Base-by-base conservation (phyloP, 2,113 vertebrate genomes). In the Xenopus laevis region DNA sequence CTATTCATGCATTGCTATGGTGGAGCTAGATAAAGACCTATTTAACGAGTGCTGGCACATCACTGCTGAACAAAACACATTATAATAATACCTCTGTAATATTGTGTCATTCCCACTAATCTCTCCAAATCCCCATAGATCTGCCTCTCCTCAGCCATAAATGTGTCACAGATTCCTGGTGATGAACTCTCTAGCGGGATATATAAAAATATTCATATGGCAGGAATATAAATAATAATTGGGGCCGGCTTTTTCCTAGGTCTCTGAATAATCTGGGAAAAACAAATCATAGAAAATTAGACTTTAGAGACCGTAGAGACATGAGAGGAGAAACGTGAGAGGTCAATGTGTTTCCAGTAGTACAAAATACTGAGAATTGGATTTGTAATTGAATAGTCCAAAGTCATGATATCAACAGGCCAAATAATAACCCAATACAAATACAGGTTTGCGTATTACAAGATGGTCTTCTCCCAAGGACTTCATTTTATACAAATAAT, bases 31-130 rank as follows among this genome's bases (percentile, higher is more conserved):
- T 76, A 76, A 76, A 75, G 65, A 46, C 72, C 52, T 53, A 62
- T 68, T 47, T 66, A 62, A 69, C 60, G 61, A 69, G 74, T 15
- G 16, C 67, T 69, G 47, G 47, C 60, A 45, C 67, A 76, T 64
- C 59, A 63, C 66, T 55, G 30, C 66, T 45, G 59, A 70, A 67
- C 67, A 64, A 76, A 76, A 63, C 66, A 68, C 66, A 76, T 76
- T 76, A 76, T 69, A 62, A 76, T 76, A 76, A 76, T 76, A 69
- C 74, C 74, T 55, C 59, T 18, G 30, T 69, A 69, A 76, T 76
- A 76, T 76, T 69, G 66, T 76, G 74, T 70, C 74, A 69, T 69
- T 76, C 73, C 68, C 66, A 69, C 46, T 76, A 76, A 76, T 76
- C 74, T 69, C 2, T 23, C 58, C 33, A 55, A 76, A 76, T 69